These are phyloP conservation scores for human (Homo sapiens) DNA, from an alignment of 2,113 vertebrate species.

Conservation along the genomic window GRCh38 chr6:11740001-11740500, in stretches of 20 bases:
- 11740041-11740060: conserved; percentile 36
- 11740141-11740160: neutral
- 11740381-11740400: neutral
- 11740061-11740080: conserved; percentile 15
- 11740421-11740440: neutral
- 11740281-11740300: neutral
- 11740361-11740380: neutral
- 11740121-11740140: neutral
- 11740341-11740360: neutral
- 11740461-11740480: neutral
- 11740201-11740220: neutral
- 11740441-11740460: conserved; percentile 30
- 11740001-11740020: conserved; percentile 35
- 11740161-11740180: neutral
- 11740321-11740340: neutral
- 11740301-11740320: conserved; percentile 13
- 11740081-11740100: neutral
- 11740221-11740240: neutral
- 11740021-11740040: conserved; percentile 18
- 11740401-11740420: neutral
- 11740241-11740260: neutral
- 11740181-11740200: neutral
- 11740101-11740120: neutral
- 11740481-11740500: neutral
- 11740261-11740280: neutral